Conservation (phyloP, 2,797 vertebrate species). For the Trachurus trachurus region DNA sequence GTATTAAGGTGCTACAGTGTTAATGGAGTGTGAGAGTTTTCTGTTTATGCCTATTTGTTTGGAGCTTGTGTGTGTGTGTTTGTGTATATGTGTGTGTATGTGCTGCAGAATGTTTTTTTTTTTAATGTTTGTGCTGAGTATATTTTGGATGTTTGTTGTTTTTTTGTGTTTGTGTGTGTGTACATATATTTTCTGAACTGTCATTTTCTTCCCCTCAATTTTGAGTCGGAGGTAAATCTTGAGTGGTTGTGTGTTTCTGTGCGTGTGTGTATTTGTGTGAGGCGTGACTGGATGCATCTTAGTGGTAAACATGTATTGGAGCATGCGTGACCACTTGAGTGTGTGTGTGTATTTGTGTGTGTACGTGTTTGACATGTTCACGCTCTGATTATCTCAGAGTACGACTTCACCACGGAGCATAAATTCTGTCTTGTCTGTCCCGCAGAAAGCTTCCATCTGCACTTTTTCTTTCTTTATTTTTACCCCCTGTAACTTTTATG, state of each 20-base stretch:
- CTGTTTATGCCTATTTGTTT: background rate
- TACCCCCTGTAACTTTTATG: slow-evolving; percentile 42
- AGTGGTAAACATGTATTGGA: slow-evolving; percentile 49
- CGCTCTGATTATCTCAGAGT: slow-evolving; percentile 31
- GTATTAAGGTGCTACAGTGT: background rate
- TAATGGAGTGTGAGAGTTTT: slow-evolving; percentile 14
- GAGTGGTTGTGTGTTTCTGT: background rate
- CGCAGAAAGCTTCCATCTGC: slow-evolving; percentile 34
- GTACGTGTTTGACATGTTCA: slow-evolving; percentile 10
- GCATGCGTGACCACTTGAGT: slow-evolving; percentile 42
- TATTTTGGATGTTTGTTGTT: background rate
- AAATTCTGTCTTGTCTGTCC: slow-evolving; percentile 31
- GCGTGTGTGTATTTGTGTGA: slow-evolving; percentile 2
- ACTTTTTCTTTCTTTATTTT: background rate
- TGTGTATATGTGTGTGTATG: background rate
- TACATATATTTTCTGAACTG: slow-evolving; percentile 16
- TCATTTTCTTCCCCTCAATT: slow-evolving; percentile 26
- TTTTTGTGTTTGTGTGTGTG: background rate
- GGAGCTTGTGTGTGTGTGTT: background rate
- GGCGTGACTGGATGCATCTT: slow-evolving; percentile 38
- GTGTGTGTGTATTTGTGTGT: slow-evolving; percentile 19
- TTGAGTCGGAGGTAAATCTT: slow-evolving; percentile 19
- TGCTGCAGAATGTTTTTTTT: slow-evolving; percentile 1
- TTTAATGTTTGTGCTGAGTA: background rate
- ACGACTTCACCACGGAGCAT: slow-evolving; percentile 22